phyloP scores from a whole-genome alignment of 2,888 invertebrate species.

The Eupithecia subumbrata region DNA sequence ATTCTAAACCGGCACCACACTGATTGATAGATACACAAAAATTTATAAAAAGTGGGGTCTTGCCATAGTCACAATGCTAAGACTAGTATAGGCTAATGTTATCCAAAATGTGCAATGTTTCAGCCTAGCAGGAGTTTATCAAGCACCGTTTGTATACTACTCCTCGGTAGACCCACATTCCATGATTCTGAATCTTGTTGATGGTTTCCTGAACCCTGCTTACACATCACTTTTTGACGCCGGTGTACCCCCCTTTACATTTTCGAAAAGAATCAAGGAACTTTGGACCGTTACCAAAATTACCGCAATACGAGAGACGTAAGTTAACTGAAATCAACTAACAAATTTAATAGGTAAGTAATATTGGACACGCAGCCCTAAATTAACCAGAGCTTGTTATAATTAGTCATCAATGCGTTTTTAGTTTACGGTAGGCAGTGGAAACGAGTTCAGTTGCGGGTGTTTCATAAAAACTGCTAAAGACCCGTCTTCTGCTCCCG shows the following conservation, averaged over 20 bases:
- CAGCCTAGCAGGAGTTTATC: constrained; percentile 58
- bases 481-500: neutral
- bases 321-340: constrained; percentile 34
- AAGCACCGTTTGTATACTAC: constrained; percentile 59
- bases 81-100: neutral
- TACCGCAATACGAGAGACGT: constrained; percentile 38
- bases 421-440: neutral
- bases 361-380: neutral
- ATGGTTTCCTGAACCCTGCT: constrained; percentile 60
- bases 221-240: constrained; percentile 49
- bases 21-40: no score
- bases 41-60: no score
- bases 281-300: constrained; percentile 46
- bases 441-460: neutral
- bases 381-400: neutral
- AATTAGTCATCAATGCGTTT: neutral
- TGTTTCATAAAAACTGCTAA: neutral
- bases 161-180: constrained; percentile 60
- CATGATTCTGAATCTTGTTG: constrained; percentile 56
- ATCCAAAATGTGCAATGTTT: constrained; percentile 18
- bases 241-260: constrained; percentile 56
- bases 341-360: neutral
- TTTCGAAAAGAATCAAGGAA: constrained; percentile 55
- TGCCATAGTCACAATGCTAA: neutral
- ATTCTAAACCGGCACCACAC: no score